These are phyloP conservation scores for Antedon bifida DNA, from an alignment of 35 echinoderm and acorn worm genomes.

Conservation along the genomic window DNA sequence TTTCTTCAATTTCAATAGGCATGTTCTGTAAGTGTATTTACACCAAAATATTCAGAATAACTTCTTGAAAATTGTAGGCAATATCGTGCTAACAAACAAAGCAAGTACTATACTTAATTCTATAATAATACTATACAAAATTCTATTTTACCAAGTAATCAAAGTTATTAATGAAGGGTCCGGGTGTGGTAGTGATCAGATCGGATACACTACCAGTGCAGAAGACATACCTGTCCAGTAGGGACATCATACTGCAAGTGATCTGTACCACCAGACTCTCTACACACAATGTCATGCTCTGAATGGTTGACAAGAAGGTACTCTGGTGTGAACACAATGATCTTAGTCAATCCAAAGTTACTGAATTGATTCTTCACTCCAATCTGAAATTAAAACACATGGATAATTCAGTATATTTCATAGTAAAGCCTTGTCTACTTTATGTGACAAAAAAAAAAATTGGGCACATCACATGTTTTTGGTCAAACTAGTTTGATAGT, in stretches of 20 bases:
- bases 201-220: neutral
- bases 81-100: too few species aligned
- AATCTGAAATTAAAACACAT: slow-evolving; percentile 32
- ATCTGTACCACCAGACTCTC: slow-evolving; percentile 30
- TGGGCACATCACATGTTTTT: too few species aligned
- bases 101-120: too few species aligned
- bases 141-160: too few species aligned
- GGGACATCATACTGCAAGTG: slow-evolving; percentile 27
- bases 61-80: too few species aligned
- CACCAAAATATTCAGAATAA: too few species aligned
- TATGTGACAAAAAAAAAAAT: too few species aligned
- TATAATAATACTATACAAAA: too few species aligned
- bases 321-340: slow-evolving; percentile 75
- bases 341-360: slow-evolving; percentile 80
- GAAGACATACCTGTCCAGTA: slow-evolving; percentile 37
- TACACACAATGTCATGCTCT: slow-evolving; percentile 43
- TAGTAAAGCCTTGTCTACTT: neutral
- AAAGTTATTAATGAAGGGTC: too few species aligned
- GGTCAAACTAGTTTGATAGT: too few species aligned
- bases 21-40: too few species aligned
- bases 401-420: neutral
- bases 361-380: slow-evolving; percentile 90
- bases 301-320: slow-evolving; percentile 85
- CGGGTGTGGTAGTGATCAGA: neutral
- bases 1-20: too few species aligned